phyloP scores from a whole-genome alignment of 92 coral and sea anemone species.

The Muricea muricata region DNA sequence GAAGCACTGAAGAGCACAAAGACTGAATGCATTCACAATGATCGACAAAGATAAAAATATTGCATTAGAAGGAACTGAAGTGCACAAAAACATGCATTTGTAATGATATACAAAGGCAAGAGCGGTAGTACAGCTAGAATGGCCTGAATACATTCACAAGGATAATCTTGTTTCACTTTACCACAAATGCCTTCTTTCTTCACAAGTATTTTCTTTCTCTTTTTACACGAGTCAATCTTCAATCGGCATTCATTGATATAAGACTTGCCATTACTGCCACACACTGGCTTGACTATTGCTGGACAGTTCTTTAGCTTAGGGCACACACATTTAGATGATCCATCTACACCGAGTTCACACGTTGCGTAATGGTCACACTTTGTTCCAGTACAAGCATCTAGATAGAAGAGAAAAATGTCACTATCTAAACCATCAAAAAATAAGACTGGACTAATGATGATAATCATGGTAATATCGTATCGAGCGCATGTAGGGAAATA shows the following conservation, averaged over 20 bases:
- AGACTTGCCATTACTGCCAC: conserved; percentile 88
- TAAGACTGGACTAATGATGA: neutral
- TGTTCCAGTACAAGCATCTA: conserved; percentile 88
- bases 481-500: too few species aligned
- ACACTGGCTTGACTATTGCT: conserved; percentile 81
- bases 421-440: neutral
- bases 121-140: too few species aligned
- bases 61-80: neutral
- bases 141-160: too few species aligned
- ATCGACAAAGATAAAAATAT: too few species aligned
- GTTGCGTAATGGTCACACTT: conserved; percentile 85
- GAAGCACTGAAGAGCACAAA: too few species aligned
- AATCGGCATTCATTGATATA: conserved; percentile 91
- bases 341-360: conserved; percentile 84
- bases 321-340: conserved; percentile 90
- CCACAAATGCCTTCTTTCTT: conserved; percentile 83
- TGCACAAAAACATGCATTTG: too few species aligned
- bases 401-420: neutral
- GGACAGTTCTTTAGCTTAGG: conserved; percentile 74
- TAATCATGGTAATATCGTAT: neutral
- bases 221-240: conserved; percentile 81
- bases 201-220: conserved; percentile 76
- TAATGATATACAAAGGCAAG: too few species aligned
- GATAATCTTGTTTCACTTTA: conserved; percentile 60
- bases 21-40: too few species aligned